Conservation (phyloP, 2,888 invertebrate species). For the Acholoe squamosa region DNA sequence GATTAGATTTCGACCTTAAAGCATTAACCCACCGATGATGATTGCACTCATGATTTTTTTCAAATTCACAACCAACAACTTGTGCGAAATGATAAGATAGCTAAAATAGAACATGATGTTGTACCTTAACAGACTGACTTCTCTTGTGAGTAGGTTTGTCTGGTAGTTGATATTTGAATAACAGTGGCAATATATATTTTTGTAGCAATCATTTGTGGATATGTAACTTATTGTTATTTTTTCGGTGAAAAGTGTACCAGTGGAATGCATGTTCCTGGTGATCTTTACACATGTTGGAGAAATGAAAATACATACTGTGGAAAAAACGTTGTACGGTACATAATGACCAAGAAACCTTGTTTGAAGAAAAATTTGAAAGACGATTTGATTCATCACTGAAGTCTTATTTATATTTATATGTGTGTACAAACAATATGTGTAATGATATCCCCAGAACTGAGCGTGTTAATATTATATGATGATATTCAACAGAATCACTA, state of each 20-base stretch:
- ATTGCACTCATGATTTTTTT: background rate
- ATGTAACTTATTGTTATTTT: constrained; percentile 23
- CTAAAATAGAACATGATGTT: background rate
- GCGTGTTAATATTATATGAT: background rate
- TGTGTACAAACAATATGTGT: constrained; percentile 55
- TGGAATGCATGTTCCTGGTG: background rate
- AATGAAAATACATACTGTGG: background rate
- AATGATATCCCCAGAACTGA: constrained; percentile 3
- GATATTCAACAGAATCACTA: background rate
- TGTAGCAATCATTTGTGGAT: constrained; percentile 20
- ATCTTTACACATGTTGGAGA: background rate
- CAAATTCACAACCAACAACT: background rate
- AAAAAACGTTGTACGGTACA: background rate
- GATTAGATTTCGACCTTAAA: constrained; percentile 22
- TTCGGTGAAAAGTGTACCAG: background rate
- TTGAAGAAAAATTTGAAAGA: background rate
- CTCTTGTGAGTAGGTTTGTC: background rate
- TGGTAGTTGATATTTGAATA: background rate
- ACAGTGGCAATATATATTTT: constrained; percentile 38
- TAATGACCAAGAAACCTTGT: background rate
- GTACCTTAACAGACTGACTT: background rate
- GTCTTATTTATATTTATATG: constrained; percentile 46
- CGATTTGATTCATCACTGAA: no score
- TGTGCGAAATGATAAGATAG: background rate
- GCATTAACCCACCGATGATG: background rate